Percentiles rank a stretch among this genome's conserved stretches.
These are phyloP conservation scores for Rhinichthys klamathensis DNA, from an alignment of 2,113 vertebrate species.

Conservation along the genomic window DNA sequence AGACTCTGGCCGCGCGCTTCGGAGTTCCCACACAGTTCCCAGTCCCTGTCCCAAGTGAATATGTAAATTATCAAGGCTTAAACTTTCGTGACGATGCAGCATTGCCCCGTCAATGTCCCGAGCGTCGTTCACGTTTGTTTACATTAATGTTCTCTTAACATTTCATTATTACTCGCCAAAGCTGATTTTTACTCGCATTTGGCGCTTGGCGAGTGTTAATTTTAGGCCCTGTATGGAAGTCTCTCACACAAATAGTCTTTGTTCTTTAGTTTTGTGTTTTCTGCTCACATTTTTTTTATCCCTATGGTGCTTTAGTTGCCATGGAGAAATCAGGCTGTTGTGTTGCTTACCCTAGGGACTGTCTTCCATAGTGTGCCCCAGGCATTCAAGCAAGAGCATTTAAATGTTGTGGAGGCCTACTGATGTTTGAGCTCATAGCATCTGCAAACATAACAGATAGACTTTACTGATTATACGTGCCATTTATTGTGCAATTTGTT, in stretches of 20 bases:
- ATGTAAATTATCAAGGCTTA: no score
- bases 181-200: no score
- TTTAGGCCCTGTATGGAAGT: not conserved
- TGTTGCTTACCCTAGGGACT: constrained; percentile 59
- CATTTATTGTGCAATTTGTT: not conserved
- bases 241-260: not conserved
- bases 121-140: no score
- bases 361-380: constrained; percentile 49
- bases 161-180: no score
- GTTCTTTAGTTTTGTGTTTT: constrained; percentile 13
- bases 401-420: constrained; percentile 10
- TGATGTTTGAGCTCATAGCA: not conserved
- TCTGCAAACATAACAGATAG: constrained; percentile 10
- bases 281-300: constrained; percentile 23
- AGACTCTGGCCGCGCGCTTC: no score
- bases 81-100: no score
- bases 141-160: no score
- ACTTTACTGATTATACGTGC: not conserved
- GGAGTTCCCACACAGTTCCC: no score
- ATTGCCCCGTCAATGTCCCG: no score
- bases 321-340: constrained; percentile 61
- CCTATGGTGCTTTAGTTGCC: constrained; percentile 47
- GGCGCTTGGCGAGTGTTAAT: no score
- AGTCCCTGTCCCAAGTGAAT: no score
- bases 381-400: constrained; percentile 42